Base-by-base conservation (phyloP, 1,140 invertebrate genomes). In the Asobara japonica region DNA sequence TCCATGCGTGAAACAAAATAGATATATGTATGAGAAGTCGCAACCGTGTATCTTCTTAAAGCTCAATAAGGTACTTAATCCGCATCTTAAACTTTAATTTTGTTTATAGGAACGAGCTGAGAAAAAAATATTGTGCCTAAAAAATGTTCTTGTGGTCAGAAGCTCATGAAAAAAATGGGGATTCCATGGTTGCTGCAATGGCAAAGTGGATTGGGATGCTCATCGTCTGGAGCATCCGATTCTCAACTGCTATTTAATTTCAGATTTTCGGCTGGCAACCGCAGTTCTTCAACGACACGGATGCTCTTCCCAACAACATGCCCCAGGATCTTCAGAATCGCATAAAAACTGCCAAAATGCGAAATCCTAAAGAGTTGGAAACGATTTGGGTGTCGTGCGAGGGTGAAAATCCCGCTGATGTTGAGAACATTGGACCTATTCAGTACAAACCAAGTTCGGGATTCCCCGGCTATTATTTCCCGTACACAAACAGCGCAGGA, bases 401-500 rank as follows among this genome's bases (percentile, higher is more conserved):
- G 85, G 95, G 95, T 38, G 95, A 97, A 89, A 96, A 96, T 87
- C 93, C 95, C 7, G 94, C 94, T 41, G 96, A 97, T 83, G 90
- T 93, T 74, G 96, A 97, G 85, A 96, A 97, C 87, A 94, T 97
- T 80, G 95, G 95, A 29, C 90, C 93, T 0, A 91, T 97, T 77
- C 89, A 92, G 72, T 96, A 95, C 88, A 91, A 92, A 79, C 95
- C 95, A 30, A 88, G 90, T 45, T 91, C 92, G 72, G 93, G 93
- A 68, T 95, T 95, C 85, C 92, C 92, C 27, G 89, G 90, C 10
- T 94, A 90, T 82, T 95, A 91, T 84, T 95, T 94, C 86, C 94
- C 94, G n/a, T 95, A 93, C 88, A 89, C 86, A 84, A 95, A 95
- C 83, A 90, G 91, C 78, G 90, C 92, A 56, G 94, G 94, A 18